Conservation (phyloP, 2,888 invertebrate species). For the Pantelozetes paolii region DNA sequence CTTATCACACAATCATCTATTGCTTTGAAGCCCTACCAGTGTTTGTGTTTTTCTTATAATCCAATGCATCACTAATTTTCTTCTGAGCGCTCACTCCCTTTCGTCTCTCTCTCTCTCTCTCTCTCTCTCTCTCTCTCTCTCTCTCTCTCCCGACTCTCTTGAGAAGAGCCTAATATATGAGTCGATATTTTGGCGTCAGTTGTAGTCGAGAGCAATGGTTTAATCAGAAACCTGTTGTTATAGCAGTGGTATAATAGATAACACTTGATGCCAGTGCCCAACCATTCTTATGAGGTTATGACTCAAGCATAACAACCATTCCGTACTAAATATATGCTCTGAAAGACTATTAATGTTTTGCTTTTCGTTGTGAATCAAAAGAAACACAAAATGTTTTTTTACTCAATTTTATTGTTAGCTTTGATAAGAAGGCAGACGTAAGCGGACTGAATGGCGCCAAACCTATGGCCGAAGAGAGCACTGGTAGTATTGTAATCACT, state of each 20-base stretch:
- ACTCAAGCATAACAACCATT: conserved; percentile 2
- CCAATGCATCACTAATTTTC: conserved; percentile 32
- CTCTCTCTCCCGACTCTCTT: conserved; percentile 30
- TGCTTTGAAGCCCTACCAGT: background rate
- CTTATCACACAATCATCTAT: conserved; percentile 17
- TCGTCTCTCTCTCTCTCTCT: background rate
- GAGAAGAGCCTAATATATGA: conserved; percentile 13
- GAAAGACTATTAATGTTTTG: background rate
- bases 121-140: conserved; percentile 24
- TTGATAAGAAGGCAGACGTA: conserved; percentile 7
- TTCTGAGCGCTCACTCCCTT: background rate
- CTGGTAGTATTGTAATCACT: background rate
- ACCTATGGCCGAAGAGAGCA: background rate
- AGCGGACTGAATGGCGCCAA: conserved; percentile 26
- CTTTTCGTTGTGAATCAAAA: background rate
- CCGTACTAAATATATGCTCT: conserved; percentile 2
- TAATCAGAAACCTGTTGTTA: conserved; percentile 36
- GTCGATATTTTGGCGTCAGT: conserved; percentile 29
- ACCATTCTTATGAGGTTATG: conserved; percentile 25
- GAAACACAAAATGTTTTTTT: conserved; percentile 17
- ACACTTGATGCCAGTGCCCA: conserved; percentile 8
- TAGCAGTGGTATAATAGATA: conserved; percentile 18
- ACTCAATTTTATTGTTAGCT: background rate
- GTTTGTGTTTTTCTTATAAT: conserved; percentile 15
- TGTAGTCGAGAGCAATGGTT: conserved; percentile 30